Conservation (phyloP, 2,888 invertebrate genomes). For the Eutolmus rufibarbis region DNA sequence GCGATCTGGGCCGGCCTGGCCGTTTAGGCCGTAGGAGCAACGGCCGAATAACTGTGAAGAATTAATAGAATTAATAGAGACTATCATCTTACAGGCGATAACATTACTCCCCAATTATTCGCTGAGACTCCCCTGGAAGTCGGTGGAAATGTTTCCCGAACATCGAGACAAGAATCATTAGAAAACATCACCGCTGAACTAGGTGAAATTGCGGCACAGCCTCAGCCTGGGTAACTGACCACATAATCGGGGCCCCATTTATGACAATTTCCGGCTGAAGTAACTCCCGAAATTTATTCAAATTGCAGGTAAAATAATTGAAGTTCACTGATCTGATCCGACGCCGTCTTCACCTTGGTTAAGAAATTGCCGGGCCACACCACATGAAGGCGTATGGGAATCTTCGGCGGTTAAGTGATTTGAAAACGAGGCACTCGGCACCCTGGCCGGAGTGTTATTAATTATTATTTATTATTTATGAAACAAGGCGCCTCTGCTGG, state of each 20-base stretch:
- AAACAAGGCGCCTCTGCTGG: background rate
- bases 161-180: conserved; percentile 6
- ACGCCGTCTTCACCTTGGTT: background rate
- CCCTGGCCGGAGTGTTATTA: conserved; percentile 18
- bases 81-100: conserved; percentile 9
- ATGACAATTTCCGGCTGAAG: conserved; percentile 41
- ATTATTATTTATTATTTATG: conserved; percentile 35
- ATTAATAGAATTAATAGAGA: conserved; percentile 26
- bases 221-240: conserved; percentile 34
- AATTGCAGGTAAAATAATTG: conserved; percentile 35
- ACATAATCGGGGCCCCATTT: conserved; percentile 34
- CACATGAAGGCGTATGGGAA: background rate
- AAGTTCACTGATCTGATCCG: conserved; percentile 32
- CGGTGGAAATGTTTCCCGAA: background rate
- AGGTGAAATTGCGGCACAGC: background rate
- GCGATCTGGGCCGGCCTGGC: background rate
- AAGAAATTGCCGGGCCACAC: background rate
- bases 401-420: conserved; percentile 28
- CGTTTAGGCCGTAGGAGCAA: background rate
- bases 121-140: conserved; percentile 22
- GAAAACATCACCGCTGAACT: background rate
- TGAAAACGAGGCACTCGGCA: background rate
- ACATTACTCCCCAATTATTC: conserved; percentile 4
- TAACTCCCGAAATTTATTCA: conserved; percentile 29
- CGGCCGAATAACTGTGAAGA: conserved; percentile 25